Evolutionary conservation across 2,888 invertebrate genomes (phyloP).

Genomic region (Blera fallax): DNA sequence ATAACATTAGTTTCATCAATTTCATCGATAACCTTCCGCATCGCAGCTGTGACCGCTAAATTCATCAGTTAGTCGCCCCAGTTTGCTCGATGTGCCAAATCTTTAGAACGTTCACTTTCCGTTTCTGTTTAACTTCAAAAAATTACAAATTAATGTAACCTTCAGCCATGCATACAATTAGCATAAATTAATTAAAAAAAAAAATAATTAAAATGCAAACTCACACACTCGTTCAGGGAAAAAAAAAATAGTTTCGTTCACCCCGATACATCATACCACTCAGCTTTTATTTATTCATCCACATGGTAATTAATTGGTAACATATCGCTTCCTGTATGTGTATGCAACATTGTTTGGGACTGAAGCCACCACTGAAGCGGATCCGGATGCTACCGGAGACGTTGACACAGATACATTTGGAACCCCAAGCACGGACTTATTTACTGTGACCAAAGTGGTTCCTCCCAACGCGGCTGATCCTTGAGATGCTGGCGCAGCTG

Average conservation of each 20-base stretch:
- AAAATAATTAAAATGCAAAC: not conserved
- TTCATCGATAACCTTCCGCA: not conserved
- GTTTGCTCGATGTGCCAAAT: not conserved
- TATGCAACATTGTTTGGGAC: constrained; percentile 2
- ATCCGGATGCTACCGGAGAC: not conserved
- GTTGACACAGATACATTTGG: constrained; percentile 12
- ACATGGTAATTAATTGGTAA: constrained; percentile 29
- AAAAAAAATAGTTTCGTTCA: constrained; percentile 8
- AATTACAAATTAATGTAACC: not conserved
- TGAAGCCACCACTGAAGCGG: not conserved
- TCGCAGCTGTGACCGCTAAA: no score
- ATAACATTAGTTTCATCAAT: not conserved
- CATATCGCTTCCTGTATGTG: constrained; percentile 35
- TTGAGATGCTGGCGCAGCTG: not conserved
- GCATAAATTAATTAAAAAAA: not conserved
- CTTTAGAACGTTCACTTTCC: constrained; percentile 7
- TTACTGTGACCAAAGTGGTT: not conserved
- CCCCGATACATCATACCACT: not conserved
- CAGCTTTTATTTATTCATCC: constrained; percentile 55
- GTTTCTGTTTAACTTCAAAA: not conserved
- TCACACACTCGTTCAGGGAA: not conserved
- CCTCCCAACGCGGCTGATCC: not conserved
- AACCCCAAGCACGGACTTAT: not conserved
- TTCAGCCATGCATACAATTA: not conserved
- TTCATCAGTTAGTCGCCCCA: not conserved